Evolutionary conservation across 30 jellyfish, hydroid and myxozoan genomes (phyloP).

Genomic region (Haliclystus octoradiatus): DNA sequence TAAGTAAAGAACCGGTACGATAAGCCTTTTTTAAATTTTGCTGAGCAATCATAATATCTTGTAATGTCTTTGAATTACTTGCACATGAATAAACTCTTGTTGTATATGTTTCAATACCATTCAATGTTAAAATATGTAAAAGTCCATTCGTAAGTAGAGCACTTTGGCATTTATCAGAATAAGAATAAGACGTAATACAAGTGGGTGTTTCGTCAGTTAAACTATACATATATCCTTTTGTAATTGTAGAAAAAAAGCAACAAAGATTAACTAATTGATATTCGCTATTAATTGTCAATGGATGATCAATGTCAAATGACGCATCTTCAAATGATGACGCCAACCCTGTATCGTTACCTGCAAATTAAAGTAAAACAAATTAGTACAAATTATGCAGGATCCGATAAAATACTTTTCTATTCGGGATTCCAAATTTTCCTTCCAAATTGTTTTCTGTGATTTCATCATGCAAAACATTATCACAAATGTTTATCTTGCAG

Average conservation of each 20-base stretch:
- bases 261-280: constrained; percentile 19
- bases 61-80: neutral
- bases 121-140: constrained; percentile 51
- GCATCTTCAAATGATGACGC: neutral
- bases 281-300: neutral
- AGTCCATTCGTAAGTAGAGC: constrained; percentile 48
- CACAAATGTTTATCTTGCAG: neutral
- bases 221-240: constrained; percentile 75
- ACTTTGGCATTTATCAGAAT: constrained; percentile 57
- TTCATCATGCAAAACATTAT: neutral
- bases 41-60: no score
- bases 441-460: neutral
- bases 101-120: constrained; percentile 85
- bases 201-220: constrained; percentile 23
- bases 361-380: no score
- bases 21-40: no score
- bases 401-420: no score
- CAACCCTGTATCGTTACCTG: no score
- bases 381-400: no score
- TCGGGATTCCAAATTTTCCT: no score
- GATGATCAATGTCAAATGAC: neutral
- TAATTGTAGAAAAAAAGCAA: constrained; percentile 68
- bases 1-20: neutral
- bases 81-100: constrained; percentile 80
- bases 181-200: constrained; percentile 43